These are phyloP conservation scores for Chionis minor DNA, from an alignment of 2,113 vertebrate genomes.

Conservation along the genomic window DNA sequence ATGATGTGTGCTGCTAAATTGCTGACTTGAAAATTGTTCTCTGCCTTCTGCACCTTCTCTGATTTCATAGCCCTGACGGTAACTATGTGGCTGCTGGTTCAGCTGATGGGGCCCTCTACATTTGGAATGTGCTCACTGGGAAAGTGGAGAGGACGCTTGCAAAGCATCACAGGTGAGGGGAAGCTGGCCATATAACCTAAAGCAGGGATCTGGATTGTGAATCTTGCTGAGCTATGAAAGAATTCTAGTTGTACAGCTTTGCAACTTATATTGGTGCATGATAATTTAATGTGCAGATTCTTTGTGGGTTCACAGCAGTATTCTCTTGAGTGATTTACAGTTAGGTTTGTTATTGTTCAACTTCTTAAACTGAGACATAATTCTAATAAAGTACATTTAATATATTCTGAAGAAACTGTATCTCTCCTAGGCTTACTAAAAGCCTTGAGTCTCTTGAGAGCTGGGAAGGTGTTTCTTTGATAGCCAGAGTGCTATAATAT, in stretches of 20 bases:
- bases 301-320: background rate
- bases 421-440: background rate
- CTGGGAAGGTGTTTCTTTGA: background rate
- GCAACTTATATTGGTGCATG: background rate
- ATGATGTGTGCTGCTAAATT: background rate
- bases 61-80: conserved; percentile 85
- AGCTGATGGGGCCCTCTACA: conserved; percentile 87
- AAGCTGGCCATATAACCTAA: background rate
- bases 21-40: background rate
- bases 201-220: background rate
- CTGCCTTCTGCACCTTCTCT: background rate
- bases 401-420: background rate
- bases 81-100: conserved; percentile 89
- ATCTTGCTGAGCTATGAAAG: background rate
- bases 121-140: conserved; percentile 93
- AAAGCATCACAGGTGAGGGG: conserved; percentile 88
- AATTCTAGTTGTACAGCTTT: background rate
- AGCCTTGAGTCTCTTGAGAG: background rate
- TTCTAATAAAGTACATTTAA: background rate
- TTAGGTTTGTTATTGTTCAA: background rate
- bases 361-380: background rate
- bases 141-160: conserved; percentile 87
- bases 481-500: background rate
- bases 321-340: background rate
- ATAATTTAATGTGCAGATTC: background rate